Evolutionary conservation across 2,113 vertebrate species (phyloP), one percentile per base, ranked within the genome.

Genomic region (Sinocyclocheilus anophthalmus): DNA sequence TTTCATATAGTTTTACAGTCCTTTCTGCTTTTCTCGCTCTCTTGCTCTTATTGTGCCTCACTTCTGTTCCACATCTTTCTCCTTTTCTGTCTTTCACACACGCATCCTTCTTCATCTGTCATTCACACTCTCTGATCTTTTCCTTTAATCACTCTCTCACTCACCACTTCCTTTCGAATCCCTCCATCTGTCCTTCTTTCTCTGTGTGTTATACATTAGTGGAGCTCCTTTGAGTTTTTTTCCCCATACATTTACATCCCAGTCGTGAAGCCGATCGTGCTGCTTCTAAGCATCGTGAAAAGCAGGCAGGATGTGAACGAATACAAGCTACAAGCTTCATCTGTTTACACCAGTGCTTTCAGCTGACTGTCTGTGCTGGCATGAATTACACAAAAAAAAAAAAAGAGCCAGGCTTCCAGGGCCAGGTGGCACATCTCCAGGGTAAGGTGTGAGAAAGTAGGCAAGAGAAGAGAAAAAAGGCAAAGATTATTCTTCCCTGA

Each of bases 1-100:
- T 53, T 69, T 55, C 84, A 79, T 37, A 70, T 39, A 92, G 88
- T 84, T 61, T 87, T 9, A 85, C 91, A 91, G 94, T 93, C 91
- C 89, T 88, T 78, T 88, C 63, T 45, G 84, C 80, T 81, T 85
- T 37, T 39, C 77, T 39, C 24, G 22, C 39, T 76, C 0, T 73
- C 45, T 80, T n/a, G 33, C 39, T 76, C 72, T 65, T n/a, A n/a
- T 65, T 70, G 22, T 14, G 55, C 61, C 45, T 55, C 8, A 16
- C 45, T 39, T 57, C 63, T 63, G 59, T 61, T 50, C 37, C 39
- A 59, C 79, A 86, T 84, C 86, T 86, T 86, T 85, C 88, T 89
- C 79, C 11, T 85, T 87, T 87, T 90, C 85, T 88, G 30, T 83
- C 45, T 42, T 61, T 83, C 82, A 69, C 78, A 81, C 72, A n/a